Evolutionary conservation across 2,888 invertebrate species (phyloP), one percentile per base, ranked within the genome.

Genomic region (Eurytoma adleriae): DNA sequence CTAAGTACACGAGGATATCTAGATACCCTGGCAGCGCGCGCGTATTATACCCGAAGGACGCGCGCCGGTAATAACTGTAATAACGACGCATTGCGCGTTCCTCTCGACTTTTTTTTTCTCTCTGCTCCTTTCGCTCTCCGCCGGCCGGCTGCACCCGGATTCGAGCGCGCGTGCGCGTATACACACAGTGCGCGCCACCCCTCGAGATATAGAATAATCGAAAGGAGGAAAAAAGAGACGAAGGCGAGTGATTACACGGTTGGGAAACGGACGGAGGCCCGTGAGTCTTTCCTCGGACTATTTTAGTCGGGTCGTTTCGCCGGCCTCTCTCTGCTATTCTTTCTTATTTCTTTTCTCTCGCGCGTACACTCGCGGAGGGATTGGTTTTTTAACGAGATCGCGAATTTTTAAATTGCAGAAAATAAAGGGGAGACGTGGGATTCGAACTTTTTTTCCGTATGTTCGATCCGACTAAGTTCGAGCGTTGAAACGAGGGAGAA

Each of bases 21-120:
- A 40, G 40, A 40, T 40, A 40, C 40, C 40, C 7, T 40, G n/a
- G 4, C 40, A 3, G 4, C 40, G 40, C 40, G 5, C 40, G 40
- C n/a, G n/a, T n/a, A n/a, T n/a, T n/a, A n/a, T 40, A 40, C 5
- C 27, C 77, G 73, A 77, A 77, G 77, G 76, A 73, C 76, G 73
- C 62, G 56, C 54, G 64, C 40, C 64, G n/a, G n/a, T 80, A 80
- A 80, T 80, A 80, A 80, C 77, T 73, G 80, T 80, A 80, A 77
- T 80, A 80, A 68, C 67, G 72, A 72, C 67, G 59, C 67, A 71
- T 67, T 79, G 70, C 79, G 66, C 40, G 40, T 13, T 10, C 52
- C 56, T 54, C 54, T 3, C 2, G n/a, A 64, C 30, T 48, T 40
- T 40, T 48, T 64, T 54, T 12, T 52, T 50, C 50, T 40, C 50